Percentiles rank a stretch among this genome's conserved stretches.
phyloP scores from a whole-genome alignment of 2,113 vertebrate genomes.

The Uropsilus gracilis region DNA sequence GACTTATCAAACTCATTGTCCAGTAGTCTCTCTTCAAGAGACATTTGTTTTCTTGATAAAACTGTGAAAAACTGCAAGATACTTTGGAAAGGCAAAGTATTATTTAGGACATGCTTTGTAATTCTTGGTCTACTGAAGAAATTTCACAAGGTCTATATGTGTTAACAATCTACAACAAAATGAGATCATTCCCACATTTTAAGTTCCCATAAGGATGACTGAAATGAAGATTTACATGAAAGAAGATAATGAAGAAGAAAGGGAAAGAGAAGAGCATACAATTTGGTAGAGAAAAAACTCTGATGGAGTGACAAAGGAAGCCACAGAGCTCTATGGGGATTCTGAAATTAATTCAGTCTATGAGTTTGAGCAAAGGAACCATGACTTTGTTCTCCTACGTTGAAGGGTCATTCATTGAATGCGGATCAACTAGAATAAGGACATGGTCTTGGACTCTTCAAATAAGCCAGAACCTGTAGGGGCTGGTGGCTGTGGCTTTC shows the following conservation, averaged over 20 bases:
- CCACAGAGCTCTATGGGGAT: neutral
- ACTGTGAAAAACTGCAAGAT: neutral
- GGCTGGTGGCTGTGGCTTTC: neutral
- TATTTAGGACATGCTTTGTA: neutral
- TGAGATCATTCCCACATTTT: neutral
- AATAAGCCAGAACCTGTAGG: neutral
- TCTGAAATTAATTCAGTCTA: neutral
- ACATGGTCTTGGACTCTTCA: neutral
- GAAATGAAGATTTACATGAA: neutral
- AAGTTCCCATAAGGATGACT: neutral
- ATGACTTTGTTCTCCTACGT: neutral
- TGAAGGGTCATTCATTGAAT: neutral
- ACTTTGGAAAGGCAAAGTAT: neutral
- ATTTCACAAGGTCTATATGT: neutral
- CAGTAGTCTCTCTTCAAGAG: neutral
- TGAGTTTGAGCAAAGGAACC: neutral
- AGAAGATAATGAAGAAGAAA: neutral
- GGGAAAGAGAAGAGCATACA: neutral
- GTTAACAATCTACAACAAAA: neutral
- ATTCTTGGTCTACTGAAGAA: neutral
- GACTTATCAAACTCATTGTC: neutral
- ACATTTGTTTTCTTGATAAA: neutral
- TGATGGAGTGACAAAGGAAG: neutral
- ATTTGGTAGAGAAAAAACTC: neutral
- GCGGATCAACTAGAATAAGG: accelerated